These are phyloP conservation scores for Adela reaumurella DNA, from an alignment of 2,888 invertebrate genomes.

Conservation along the genomic window DNA sequence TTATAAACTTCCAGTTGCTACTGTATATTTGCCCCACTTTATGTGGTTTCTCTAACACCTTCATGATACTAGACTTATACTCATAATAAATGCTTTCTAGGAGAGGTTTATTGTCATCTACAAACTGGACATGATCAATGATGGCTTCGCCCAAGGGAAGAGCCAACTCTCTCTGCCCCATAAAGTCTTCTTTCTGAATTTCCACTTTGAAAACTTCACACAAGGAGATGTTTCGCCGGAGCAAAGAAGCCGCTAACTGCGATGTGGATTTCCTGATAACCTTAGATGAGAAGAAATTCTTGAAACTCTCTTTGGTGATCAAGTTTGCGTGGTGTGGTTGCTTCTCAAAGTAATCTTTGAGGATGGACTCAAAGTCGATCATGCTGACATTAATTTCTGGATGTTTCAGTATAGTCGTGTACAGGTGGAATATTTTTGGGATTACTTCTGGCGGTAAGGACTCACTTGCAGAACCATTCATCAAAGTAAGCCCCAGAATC, in stretches of 20 bases:
- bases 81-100: conserved; percentile 52
- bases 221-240: conserved; percentile 49
- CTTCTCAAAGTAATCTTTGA: conserved; percentile 54
- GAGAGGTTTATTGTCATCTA: conserved; percentile 38
- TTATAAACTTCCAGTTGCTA: conserved; percentile 55
- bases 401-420: conserved; percentile 36
- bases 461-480: conserved; percentile 35
- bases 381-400: conserved; percentile 39
- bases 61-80: conserved; percentile 60
- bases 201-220: conserved; percentile 43
- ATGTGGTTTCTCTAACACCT: conserved; percentile 65
- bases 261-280: conserved; percentile 56
- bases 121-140: conserved; percentile 32
- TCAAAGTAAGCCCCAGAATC: conserved; percentile 39
- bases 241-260: conserved; percentile 53
- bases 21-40: conserved; percentile 65
- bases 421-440: conserved; percentile 34
- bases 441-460: conserved; percentile 32
- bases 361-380: conserved; percentile 48
- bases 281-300: conserved; percentile 45
- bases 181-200: conserved; percentile 33
- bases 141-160: conserved; percentile 58
- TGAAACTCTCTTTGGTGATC: conserved; percentile 51
- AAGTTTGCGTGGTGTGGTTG: conserved; percentile 58
- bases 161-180: conserved; percentile 60